Evolutionary conservation across 2,888 invertebrate species (phyloP), one percentile per base, ranked within the genome.

Genomic region (Agriopis aurantiaria): DNA sequence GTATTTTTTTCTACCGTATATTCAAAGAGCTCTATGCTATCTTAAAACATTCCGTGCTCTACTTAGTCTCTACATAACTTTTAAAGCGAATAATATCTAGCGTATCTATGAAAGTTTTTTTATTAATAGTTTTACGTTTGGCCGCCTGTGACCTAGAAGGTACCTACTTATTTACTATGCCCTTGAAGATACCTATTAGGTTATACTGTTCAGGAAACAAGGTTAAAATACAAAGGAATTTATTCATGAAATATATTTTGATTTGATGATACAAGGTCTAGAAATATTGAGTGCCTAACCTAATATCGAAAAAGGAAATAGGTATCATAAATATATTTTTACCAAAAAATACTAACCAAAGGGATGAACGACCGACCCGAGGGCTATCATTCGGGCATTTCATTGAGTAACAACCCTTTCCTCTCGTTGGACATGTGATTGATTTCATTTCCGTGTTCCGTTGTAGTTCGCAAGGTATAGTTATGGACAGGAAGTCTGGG

Each of bases 381-480:
- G 58, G 58, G 63, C 59, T 59, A 67, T 71, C 66, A 66, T 71
- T 75, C 69, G 68, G 59, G 68, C 68, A 72, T 71, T 71, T 63
- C 65, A 69, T 63, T 43, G 67, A 65, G 69, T 66, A 73, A 61
- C 72, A 62, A 70, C 68, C 72, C 73, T 64, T 60, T 71, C 69
- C 63, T 70, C 62, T 63, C 65, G 56, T 69, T 66, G 73, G 73
- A 71, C 72, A 62, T 69, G 78, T 81, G 80, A 84, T 85, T 83
- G 81, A 82, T 83, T 82, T 78, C 78, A 74, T 82, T 82, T 80
- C 83, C 80, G 77, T 73, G 75, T 77, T 73, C 71, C 73, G 73
- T 70, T 43, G 73, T 75, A 75, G 74, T 66, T 51, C 40, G 11
- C 14, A n/a, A 65, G 51, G 45, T 77, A 63, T 73, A 64, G 64